phyloP scores from a whole-genome alignment of 2,113 vertebrate species.

The Vulpes ferrilata region DNA sequence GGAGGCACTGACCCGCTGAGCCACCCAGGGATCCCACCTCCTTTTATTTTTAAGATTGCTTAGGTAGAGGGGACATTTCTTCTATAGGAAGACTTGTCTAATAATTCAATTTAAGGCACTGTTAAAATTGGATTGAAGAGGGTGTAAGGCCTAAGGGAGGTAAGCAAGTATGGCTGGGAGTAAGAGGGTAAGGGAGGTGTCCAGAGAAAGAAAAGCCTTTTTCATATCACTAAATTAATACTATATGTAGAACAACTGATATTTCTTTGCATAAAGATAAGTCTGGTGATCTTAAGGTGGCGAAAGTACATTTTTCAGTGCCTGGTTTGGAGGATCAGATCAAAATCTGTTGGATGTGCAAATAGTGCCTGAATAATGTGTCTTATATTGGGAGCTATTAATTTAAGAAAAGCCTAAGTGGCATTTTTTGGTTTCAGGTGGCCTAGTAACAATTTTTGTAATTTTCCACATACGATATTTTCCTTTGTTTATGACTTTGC shows the following conservation, averaged over 20 bases:
- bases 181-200: not conserved
- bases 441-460: not conserved
- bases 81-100: not conserved
- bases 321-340: not conserved
- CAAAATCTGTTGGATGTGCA: not conserved
- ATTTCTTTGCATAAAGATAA: not conserved
- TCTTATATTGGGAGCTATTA: not conserved
- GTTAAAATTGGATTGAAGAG: not conserved
- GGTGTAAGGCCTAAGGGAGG: not conserved
- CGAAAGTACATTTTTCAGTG: not conserved
- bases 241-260: not conserved
- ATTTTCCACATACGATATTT: not conserved
- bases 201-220: not conserved
- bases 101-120: not conserved
- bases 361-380: not conserved
- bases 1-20: too few species aligned
- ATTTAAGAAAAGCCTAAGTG: not conserved
- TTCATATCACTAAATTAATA: not conserved
- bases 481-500: not conserved
- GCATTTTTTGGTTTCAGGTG: not conserved
- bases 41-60: conserved; percentile 10
- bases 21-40: not conserved
- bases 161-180: not conserved
- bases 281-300: not conserved
- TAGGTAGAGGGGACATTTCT: not conserved